A percentile compares a stretch with the other conserved stretches of the same genome.
Evolutionary conservation across 2,113 vertebrate genomes (phyloP).

Genomic region (Poicephalus gulielmi): DNA sequence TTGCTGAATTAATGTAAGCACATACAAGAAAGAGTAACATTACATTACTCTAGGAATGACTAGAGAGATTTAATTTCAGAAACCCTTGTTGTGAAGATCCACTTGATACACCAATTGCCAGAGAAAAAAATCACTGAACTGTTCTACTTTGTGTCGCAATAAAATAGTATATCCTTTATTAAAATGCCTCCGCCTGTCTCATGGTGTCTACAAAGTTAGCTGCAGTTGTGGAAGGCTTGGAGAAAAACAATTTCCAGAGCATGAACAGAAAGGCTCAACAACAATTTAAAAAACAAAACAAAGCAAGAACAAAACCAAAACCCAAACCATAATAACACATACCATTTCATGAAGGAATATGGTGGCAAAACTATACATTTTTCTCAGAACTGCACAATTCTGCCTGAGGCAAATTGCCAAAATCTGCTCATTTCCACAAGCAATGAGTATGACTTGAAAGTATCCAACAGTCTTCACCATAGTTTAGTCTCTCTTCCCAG

Average conservation of each 20-base stretch:
- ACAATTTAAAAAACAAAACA: neutral
- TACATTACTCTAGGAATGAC: neutral
- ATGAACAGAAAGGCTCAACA: neutral
- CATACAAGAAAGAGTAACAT: neutral
- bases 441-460: neutral
- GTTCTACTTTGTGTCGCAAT: neutral
- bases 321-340: neutral
- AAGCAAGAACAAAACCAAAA: neutral
- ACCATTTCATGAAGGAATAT: neutral
- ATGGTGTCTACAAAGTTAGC: neutral
- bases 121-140: neutral
- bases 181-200: neutral
- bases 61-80: neutral
- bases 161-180: neutral
- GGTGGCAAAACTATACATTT: neutral
- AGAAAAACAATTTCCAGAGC: neutral
- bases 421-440: neutral
- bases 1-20: neutral
- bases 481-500: neutral
- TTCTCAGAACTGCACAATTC: neutral
- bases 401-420: neutral
- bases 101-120: neutral
- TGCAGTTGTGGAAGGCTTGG: neutral
- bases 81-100: neutral
- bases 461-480: neutral